These are phyloP conservation scores for Menidia beryllina DNA, from an alignment of 2,113 vertebrate genomes.

Conservation along the genomic window DNA sequence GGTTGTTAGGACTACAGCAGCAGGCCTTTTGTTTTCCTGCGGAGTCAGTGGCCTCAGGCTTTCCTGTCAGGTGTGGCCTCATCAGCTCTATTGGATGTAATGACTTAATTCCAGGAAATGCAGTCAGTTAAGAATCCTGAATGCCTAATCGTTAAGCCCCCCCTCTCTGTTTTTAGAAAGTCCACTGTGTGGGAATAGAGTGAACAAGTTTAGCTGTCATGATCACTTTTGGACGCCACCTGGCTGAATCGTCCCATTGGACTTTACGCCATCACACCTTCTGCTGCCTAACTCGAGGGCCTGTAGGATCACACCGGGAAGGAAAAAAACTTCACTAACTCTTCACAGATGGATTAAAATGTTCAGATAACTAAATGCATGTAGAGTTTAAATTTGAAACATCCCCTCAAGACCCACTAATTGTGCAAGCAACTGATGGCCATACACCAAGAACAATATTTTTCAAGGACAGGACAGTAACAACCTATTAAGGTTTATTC, in stretches of 20 bases:
- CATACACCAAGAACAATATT: too few species aligned
- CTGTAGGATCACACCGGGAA: background rate
- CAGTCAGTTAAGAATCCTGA: conserved; percentile 46
- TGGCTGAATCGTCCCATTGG: conserved; percentile 20
- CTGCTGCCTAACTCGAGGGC: conserved; percentile 21
- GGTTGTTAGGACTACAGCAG: background rate
- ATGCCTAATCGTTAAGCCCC: conserved; percentile 40
- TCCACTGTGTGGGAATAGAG: conserved; percentile 43
- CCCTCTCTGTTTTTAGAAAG: conserved; percentile 33
- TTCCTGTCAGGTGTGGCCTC: conserved; percentile 72
- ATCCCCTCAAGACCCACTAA: conserved; percentile 24
- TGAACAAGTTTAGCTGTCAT: conserved; percentile 21
- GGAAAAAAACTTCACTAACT: conserved; percentile 40
- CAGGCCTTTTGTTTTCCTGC: conserved; percentile 39
- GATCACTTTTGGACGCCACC: conserved; percentile 11
- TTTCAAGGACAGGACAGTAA: too few species aligned
- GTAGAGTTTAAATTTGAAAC: background rate
- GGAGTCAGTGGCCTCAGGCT: conserved; percentile 51
- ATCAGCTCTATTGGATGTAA: conserved; percentile 57
- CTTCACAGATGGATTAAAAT: conserved; percentile 52
- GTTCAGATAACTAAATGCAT: conserved; percentile 14
- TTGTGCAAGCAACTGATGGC: conserved; percentile 16
- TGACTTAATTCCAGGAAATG: conserved; percentile 72
- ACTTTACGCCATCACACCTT: conserved; percentile 29
- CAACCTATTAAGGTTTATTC: too few species aligned